Evolutionary conservation across 2,888 invertebrate species (phyloP), one percentile per base, ranked within the genome.

Genomic region (Acanthosoma haemorrhoidale): DNA sequence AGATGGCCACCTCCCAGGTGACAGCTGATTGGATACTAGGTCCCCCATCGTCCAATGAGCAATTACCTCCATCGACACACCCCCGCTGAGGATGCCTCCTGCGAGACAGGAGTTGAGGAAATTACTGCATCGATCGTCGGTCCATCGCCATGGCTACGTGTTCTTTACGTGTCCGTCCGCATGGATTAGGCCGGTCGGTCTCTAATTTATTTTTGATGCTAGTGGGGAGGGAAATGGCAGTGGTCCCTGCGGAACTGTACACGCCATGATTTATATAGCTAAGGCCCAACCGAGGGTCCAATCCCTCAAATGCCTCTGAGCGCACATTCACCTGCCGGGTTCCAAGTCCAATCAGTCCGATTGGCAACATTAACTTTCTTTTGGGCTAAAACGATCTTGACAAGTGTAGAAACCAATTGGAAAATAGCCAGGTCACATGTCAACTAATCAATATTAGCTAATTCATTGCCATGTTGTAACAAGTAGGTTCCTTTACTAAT

Each of bases 31-130:
- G 51, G 51, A 21, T 4, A 21, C 5, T 25, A n/a, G 25, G 29
- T 51, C 51, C 51, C 51, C 25, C 51, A n/a, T n/a, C 29, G 51
- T 21, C 51, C 51, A 25, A 51, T 51, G 51, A 51, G 51, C 51
- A 51, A 51, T 51, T 51, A 51, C 51, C 51, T 21, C 21, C 21
- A 25, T 13, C 25, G 25, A 51, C 51, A 51, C 51, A 51, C 51
- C 25, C 51, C 51, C 21, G 21, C 8, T 25, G 29, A 51, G 51
- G 51, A 51, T 21, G 25, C 51, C 25, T 25, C 51, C 51, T 51
- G 51, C 8, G 51, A 51, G 25, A 25, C 51, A 51, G 51, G 29
- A 21, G 25, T 51, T 51, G 25, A 51, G 51, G 51, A 51, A 51
- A 51, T 51, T 51, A 51, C 51, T 13, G 25, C 51, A 51, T 51